Base-by-base conservation (phyloP, 2,797 vertebrate genomes). In the Leuciscus waleckii region DNA sequence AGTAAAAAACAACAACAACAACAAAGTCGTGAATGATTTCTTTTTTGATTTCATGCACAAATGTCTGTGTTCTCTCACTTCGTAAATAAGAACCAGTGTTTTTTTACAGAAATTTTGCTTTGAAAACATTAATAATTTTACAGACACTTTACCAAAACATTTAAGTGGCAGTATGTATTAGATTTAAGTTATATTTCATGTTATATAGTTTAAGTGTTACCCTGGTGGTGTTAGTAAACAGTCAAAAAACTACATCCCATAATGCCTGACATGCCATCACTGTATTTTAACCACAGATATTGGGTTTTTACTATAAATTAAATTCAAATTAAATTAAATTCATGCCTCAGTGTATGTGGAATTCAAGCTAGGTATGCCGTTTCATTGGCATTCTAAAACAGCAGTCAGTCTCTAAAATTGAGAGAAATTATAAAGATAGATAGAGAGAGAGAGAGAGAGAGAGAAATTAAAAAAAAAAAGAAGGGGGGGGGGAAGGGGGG, bases 361-460 rank as follows among this genome's bases (percentile, higher is more conserved):
- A 68, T 67, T 68, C 7, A 69, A 9, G 49, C 67, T 56, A 39
- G 32, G 32, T 68, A 51, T 43, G 37, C 21, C 17, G 21, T 70
- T 58, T 70, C 37, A 37, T 35, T 61, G 65, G 23, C 75, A 79
- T 84, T 77, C 29, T 13, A 65, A 71, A 82, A n/a, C 75, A n/a
- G 35, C n/a, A 35, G 29, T 69, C 49, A 83, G 43, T 78, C 56
- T 19, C 13, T 54, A 39, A 73, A 75, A 56, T 17, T n/a, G 23
- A 73, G 54, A 51, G 74, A 70, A 80, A 82, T 61, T 43, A 51
- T 81, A 89, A 89, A 88, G 58, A 79, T 81, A 90, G 86, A 84
- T 89, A 91, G 70, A 90, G 86, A 85, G 90, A 91, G 69, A 89
- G 56, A 82, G 87, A 90, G 14, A 16, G 14, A 14, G 13, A 16